These are phyloP conservation scores for Sorex fumeus DNA, from an alignment of 2,113 vertebrate species.

Conservation along the genomic window DNA sequence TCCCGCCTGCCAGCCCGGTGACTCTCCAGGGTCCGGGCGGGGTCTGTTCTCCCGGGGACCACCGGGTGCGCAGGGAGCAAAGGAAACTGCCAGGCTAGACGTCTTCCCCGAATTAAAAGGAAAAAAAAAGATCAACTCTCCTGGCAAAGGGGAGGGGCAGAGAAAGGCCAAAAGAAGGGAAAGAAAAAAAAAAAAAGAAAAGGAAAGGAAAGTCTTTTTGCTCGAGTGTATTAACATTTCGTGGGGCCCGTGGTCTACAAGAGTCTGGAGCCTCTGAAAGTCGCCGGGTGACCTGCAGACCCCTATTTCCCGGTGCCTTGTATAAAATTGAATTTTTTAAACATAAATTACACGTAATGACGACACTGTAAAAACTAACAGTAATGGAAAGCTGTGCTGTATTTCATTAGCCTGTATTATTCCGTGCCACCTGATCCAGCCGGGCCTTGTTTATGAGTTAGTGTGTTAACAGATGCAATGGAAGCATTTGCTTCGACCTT, in stretches of 20 bases:
- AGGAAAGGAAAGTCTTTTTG: constrained; percentile 79
- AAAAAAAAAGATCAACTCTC: constrained; percentile 81
- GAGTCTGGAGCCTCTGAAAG: constrained; percentile 93
- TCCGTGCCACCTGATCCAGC: constrained; percentile 99
- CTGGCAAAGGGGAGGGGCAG: constrained; percentile 59
- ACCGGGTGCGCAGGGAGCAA: constrained; percentile 63
- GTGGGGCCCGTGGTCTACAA: constrained; percentile 88
- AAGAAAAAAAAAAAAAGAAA: not conserved
- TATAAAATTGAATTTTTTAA: constrained; percentile 99
- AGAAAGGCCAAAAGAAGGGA: too few relatives aligned
- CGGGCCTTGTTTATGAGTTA: constrained; percentile 99
- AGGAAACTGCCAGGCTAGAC: constrained; percentile 75
- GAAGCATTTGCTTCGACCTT: constrained; percentile 99
- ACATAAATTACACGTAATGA: constrained; percentile 99
- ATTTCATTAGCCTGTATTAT: constrained; percentile 99
- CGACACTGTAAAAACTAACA: constrained; percentile 99
- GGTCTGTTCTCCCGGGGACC: not conserved
- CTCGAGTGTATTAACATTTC: constrained; percentile 90
- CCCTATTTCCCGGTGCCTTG: constrained; percentile 98
- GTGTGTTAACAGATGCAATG: constrained; percentile 99
- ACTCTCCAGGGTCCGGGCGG: not conserved
- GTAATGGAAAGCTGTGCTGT: constrained; percentile 99
- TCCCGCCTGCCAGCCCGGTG: constrained; percentile 63
- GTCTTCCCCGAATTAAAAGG: constrained; percentile 82
- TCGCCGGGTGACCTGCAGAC: constrained; percentile 97